Percentiles rank a stretch among this genome's conserved stretches.
These are phyloP conservation scores for Enteromius viviparus DNA, from an alignment of 2,797 vertebrate species.

Conservation along the genomic window DNA sequence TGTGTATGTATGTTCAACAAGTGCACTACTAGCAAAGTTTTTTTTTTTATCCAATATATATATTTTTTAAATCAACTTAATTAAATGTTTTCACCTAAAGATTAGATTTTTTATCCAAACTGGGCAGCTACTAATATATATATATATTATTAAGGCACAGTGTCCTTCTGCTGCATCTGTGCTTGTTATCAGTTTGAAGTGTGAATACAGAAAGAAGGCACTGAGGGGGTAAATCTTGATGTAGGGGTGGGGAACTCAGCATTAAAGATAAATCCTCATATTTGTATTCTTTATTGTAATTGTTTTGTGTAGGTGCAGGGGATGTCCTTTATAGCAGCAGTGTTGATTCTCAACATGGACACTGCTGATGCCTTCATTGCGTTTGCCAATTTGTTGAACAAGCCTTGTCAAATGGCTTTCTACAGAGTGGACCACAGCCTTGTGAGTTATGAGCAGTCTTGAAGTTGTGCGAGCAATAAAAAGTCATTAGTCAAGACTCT, in stretches of 20 bases:
- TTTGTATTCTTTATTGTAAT: not conserved
- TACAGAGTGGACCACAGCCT: slow-evolving; percentile 48
- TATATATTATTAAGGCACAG: too few relatives aligned
- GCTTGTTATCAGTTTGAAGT: not conserved
- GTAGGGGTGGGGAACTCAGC: not conserved
- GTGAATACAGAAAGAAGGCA: not conserved
- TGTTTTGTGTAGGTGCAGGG: slow-evolving; percentile 40
- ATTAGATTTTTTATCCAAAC: too few relatives aligned
- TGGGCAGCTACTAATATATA: too few relatives aligned
- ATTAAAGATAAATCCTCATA: not conserved
- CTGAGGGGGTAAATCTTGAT: not conserved
- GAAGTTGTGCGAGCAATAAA: not conserved
- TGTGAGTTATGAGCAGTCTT: slow-evolving; percentile 19
- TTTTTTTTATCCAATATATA: too few relatives aligned
- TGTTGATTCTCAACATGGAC: slow-evolving; percentile 89
- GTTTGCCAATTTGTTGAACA: slow-evolving; percentile 91
- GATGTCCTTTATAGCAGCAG: slow-evolving; percentile 83
- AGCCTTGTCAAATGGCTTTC: slow-evolving; percentile 81
- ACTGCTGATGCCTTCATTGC: slow-evolving; percentile 89
- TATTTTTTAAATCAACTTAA: too few relatives aligned
- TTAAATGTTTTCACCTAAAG: too few relatives aligned
- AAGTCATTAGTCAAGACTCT: not conserved
- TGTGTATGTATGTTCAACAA: too few relatives aligned
- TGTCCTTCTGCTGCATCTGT: not conserved
- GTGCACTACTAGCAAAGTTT: too few relatives aligned